These are phyloP conservation scores for Lucilia cuprina DNA, from an alignment of 1,140 invertebrate species.

Conservation along the genomic window DNA sequence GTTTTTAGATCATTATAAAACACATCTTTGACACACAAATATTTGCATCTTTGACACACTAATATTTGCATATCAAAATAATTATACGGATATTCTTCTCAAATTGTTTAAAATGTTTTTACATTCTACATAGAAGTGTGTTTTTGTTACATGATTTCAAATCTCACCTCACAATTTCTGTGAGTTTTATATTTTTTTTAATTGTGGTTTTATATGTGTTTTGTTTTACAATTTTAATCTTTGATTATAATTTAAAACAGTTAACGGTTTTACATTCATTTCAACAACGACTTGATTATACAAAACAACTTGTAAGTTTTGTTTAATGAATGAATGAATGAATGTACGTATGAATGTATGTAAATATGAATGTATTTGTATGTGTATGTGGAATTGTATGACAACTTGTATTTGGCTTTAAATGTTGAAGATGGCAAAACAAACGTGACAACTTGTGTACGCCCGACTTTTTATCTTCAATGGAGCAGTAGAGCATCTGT, in stretches of 20 bases:
- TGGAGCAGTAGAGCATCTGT: not conserved
- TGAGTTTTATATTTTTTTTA: too few relatives aligned
- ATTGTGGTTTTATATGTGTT: not conserved
- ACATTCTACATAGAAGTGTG: too few relatives aligned
- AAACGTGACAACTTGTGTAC: not conserved
- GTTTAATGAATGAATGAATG: not conserved
- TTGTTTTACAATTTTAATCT: not conserved
- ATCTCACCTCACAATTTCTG: too few relatives aligned
- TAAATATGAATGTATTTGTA: too few relatives aligned
- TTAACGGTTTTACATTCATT: not conserved
- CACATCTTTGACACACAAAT: too few relatives aligned
- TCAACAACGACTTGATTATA: not conserved
- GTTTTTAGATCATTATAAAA: too few relatives aligned
- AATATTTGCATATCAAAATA: too few relatives aligned
- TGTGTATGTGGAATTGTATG: not conserved
- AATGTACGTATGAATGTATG: too few relatives aligned
- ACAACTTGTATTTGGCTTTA: not conserved
- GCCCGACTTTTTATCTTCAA: not conserved
- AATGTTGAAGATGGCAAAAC: not conserved
- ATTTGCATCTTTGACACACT: too few relatives aligned
- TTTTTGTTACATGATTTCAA: too few relatives aligned
- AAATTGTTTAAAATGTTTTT: too few relatives aligned
- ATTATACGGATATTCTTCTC: too few relatives aligned
- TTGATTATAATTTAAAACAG: slow-evolving; percentile 4
- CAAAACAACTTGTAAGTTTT: not conserved